These are phyloP conservation scores for Enteromius paludinosus DNA, from an alignment of 2,797 vertebrate species.

Conservation along the genomic window DNA sequence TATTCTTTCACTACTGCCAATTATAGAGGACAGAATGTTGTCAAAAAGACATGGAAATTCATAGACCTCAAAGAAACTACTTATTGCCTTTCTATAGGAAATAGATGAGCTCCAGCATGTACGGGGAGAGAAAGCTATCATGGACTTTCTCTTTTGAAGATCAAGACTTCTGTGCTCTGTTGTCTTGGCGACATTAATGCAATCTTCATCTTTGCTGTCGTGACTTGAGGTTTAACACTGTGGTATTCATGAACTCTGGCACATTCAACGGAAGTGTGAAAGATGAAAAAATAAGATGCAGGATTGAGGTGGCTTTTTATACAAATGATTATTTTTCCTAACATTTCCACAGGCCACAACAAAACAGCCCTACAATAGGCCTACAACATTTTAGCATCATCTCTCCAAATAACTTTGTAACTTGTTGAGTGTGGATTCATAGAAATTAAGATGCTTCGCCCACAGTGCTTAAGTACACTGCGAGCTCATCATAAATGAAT, in stretches of 20 bases:
- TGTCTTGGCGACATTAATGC: constrained; percentile 46
- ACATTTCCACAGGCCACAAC: neutral
- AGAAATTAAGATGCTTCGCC: constrained; percentile 74
- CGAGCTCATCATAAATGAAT: constrained; percentile 53
- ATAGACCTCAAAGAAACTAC: constrained; percentile 3
- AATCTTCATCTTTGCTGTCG: constrained; percentile 29
- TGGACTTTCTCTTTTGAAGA: constrained; percentile 61
- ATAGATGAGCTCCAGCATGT: neutral
- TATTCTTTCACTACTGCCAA: neutral
- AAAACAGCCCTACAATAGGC: neutral
- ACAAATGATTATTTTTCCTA: too few relatives aligned
- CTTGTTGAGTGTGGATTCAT: constrained; percentile 72
- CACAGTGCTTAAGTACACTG: constrained; percentile 50
- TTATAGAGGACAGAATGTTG: neutral
- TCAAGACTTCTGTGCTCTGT: constrained; percentile 36
- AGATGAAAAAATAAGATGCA: constrained; percentile 17
- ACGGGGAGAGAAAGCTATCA: constrained; percentile 24
- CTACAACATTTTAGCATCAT: neutral
- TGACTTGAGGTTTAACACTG: constrained; percentile 36
- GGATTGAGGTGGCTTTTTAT: neutral
- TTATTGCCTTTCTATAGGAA: constrained; percentile 27
- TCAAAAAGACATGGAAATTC: neutral
- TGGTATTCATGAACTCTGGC: constrained; percentile 16
- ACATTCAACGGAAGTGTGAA: neutral
- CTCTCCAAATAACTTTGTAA: constrained; percentile 24